Evolutionary conservation across 2,888 invertebrate species (phyloP), one percentile per base, ranked within the genome.

Genomic region (Parnassius orleans): DNA sequence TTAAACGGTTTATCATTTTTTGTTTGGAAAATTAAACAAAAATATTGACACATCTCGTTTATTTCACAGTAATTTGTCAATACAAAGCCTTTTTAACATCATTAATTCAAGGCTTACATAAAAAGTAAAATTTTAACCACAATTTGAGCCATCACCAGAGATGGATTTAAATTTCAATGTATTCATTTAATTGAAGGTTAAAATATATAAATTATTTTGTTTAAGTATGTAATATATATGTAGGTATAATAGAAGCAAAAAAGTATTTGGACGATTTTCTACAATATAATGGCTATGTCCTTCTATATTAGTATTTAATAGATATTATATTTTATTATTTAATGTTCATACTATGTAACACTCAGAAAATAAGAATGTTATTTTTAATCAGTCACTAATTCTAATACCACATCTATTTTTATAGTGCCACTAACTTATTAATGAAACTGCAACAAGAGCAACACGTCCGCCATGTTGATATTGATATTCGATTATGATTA

Each of bases 31-130:
- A 48, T 14, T 14, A 14, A 48, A 14, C 14, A 48, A 14, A 9
- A 14, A 48, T 48, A 48, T 14, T 48, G n/a, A 12, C 14, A 48
- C 14, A 48, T 15, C 14, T 14, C 14, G 14, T 48, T 63, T 63
- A 62, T 54, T 57, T 57, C 53, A 58, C 10, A 50, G 48, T 24
- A 24, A 47, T 50, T 44, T 57, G 46, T 54, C 62, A 58, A 46
- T 54, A 63, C 58, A 55, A 62, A 55, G 58, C 53, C 14, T 59
- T 58, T n/a, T 54, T 41, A 48, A 11, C 50, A 54, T 42, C 9
- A 54, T 51, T 55, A 55, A 46, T 42, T 50, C 48, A 51, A 44
- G 51, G 54, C 54, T 54, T 41, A 55, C 19, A 58, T 48, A 15
- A 10, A 53, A 42, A 9, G 44, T 14, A 46, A 33, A 33, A 33